Evolutionary conservation across 2,797 vertebrate species (phyloP).

Genomic region (Tapera naevia): DNA sequence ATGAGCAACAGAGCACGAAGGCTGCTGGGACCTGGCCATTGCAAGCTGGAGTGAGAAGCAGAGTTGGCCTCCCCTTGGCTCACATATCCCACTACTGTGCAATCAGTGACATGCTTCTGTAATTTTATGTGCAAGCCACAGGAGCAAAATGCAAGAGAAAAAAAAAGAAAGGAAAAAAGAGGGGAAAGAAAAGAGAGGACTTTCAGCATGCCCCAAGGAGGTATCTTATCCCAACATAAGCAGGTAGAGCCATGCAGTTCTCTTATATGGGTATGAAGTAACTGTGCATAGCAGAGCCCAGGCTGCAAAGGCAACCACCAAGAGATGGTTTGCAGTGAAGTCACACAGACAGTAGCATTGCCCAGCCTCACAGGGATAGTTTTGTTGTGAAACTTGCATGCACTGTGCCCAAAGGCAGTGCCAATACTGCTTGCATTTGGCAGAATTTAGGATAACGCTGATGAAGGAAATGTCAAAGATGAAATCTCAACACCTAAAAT

Average conservation of each 20-base stretch:
- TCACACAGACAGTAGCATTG: background rate
- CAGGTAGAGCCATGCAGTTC: rapidly evolving
- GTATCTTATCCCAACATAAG: rapidly evolving
- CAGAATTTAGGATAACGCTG: background rate
- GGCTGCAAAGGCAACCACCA: background rate
- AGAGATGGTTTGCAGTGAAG: background rate
- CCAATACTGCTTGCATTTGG: background rate
- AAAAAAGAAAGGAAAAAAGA: background rate
- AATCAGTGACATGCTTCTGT: background rate
- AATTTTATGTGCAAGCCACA: background rate
- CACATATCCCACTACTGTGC: background rate
- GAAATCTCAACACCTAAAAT: background rate
- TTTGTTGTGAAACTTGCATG: background rate
- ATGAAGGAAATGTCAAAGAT: background rate
- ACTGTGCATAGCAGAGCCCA: background rate
- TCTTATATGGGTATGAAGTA: background rate
- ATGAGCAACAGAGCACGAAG: background rate
- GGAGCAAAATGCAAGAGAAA: background rate
- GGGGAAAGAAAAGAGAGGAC: background rate
- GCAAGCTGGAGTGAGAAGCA: background rate
- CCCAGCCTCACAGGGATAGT: rapidly evolving
- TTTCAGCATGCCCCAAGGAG: background rate
- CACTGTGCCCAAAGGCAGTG: background rate
- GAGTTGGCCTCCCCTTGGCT: rapidly evolving
- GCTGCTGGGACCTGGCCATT: background rate